Evolutionary conservation across 2,797 vertebrate genomes (phyloP).

Genomic region (Myotis daubentonii): DNA sequence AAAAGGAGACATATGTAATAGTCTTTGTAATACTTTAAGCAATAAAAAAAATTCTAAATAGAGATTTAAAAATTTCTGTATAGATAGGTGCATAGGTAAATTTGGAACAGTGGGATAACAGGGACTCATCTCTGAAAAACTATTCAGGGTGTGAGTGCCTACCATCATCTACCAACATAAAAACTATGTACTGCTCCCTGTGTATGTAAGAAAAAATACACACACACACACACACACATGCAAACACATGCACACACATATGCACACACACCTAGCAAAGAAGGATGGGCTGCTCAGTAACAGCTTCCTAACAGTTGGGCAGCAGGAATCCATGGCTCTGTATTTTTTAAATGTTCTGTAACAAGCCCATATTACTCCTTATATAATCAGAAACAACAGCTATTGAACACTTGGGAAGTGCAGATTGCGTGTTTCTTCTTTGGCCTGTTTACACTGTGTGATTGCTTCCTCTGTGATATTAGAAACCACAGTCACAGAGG

Average conservation of each 20-base stretch:
- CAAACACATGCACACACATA: not conserved
- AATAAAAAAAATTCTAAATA: not conserved
- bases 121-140: not conserved
- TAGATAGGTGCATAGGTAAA: not conserved
- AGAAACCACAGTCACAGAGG: not conserved
- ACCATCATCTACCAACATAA: not conserved
- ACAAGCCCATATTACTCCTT: not conserved
- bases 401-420: not conserved
- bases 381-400: slow-evolving; percentile 33
- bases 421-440: not conserved
- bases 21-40: too few relatives aligned
- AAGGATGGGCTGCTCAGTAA: slow-evolving; percentile 5
- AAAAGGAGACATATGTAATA: too few relatives aligned
- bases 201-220: not conserved
- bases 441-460: not conserved
- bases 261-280: not conserved
- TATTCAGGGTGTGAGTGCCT: not conserved
- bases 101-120: not conserved
- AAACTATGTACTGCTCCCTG: not conserved
- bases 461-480: not conserved
- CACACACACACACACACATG: not conserved
- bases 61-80: not conserved
- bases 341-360: slow-evolving; percentile 44
- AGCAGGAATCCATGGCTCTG: not conserved
- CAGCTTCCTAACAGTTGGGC: slow-evolving; percentile 38